Evolutionary conservation across 2,888 invertebrate species (phyloP), one percentile per base, ranked within the genome.

Genomic region (Cheiracanthium punctorium): DNA sequence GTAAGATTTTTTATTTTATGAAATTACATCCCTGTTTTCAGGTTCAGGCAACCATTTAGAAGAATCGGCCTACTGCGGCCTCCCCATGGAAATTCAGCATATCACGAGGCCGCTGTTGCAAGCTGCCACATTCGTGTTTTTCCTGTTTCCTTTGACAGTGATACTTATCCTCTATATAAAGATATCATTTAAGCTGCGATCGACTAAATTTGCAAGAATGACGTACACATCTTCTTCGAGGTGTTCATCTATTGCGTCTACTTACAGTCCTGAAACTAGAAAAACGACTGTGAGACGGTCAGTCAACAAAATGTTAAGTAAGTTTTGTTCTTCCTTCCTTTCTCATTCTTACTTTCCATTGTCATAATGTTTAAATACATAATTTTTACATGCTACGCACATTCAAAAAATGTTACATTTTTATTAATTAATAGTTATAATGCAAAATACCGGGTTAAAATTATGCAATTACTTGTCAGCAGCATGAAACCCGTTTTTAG

Each of bases 141-240:
- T 97, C 91, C 94, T 96, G 52, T 94, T 95, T 70, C 97, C 97
- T 0, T 96, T 97, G 96, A 95, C 95, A 41, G 93, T 96, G 87
- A 96, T 97, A 91, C 94, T 93, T 41, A 95, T 96, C 88, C 92
- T 97, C 88, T 97, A 97, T 91, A 90, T 91, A 17, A 88, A 91
- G 33, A 93, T 92, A 73, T 92, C 91, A 0, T 17, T 90, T n/a
- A 86, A 88, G 48, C 72, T 90, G 28, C 71, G 90, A 32, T 64
- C 80, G 43, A 87, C 74, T 65, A 77, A 58, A 32, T 80, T 76
- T 72, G 52, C 20, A 17, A 14, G 58, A 24, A 72, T 74, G 65
- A 33, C 73, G 0, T 58, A 52, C 30, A 65, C 64, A 0, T 48
- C 20, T 17, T 32, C 37, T 0, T 52, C 69, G 14, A 20, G 80